Evolutionary conservation across 2,113 vertebrate genomes (phyloP), one percentile per base, ranked within the genome.

Genomic region (Callopanchax toddi): DNA sequence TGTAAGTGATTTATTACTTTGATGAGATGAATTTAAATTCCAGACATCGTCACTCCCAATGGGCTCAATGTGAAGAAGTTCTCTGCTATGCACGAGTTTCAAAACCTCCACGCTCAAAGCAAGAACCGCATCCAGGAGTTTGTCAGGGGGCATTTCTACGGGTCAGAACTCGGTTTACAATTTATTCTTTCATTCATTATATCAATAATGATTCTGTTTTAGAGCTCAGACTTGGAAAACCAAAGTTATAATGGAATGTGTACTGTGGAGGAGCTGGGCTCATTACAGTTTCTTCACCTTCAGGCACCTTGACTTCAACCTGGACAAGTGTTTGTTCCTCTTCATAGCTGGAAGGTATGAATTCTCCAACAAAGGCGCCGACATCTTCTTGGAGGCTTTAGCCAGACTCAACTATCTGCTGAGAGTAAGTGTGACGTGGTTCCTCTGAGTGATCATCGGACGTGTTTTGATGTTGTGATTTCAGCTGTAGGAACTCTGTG

Each of bases 1-100:
- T n/a, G n/a, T n/a, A n/a, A n/a, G n/a, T n/a, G n/a, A n/a, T n/a
- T n/a, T n/a, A n/a, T n/a, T n/a, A n/a, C n/a, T 32, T 32, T 32
- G 29, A 32, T 32, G 29, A 32, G 29, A 4, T 3, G 10, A 6
- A 32, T 32, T 32, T 8, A 29, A 32, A 8, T 32, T 34, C 15
- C 82, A 97, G 96, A 97, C 79, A 86, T 97, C 0, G 83, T 97
- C 60, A 97, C 95, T 40, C 96, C 96, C 52, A 97, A 97, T 0
- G 96, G 96, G 11, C 86, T 97, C 74, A 97, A 97, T 2, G 93
- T 97, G 64, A 96, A 96, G 90, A 97, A 95, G 84, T 97, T 97
- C 81, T 96, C 95, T 2, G 95, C 95, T 18, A 93, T 97, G 92
- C 96, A 97, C 0, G 96, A 97, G 86, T 97, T 97, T 83, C 96